These are phyloP conservation scores for Xiphophorus birchmanni DNA, from an alignment of 2,797 vertebrate species.

Conservation along the genomic window DNA sequence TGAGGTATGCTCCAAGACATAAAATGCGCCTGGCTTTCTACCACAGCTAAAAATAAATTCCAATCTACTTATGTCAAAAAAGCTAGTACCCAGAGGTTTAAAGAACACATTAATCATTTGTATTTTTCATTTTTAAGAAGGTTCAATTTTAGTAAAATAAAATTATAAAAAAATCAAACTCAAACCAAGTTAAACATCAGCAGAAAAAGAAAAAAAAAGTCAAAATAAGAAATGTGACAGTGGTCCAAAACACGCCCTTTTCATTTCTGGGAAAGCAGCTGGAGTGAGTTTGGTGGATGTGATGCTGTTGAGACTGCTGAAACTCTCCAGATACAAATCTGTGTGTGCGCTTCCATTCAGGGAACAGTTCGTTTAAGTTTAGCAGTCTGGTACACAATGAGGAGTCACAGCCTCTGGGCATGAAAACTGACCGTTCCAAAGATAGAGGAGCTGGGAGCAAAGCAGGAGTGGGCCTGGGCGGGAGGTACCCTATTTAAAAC, in stretches of 20 bases:
- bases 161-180: constrained; percentile 30
- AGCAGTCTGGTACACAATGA: constrained; percentile 66
- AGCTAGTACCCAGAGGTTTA: not conserved
- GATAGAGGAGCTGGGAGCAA: constrained; percentile 61
- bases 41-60: constrained; percentile 23
- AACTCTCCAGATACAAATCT: constrained; percentile 69
- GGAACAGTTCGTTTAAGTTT: constrained; percentile 58
- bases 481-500: constrained; percentile 78
- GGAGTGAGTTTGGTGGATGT: constrained; percentile 67
- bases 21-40: constrained; percentile 25
- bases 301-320: constrained; percentile 67
- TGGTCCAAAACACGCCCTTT: constrained; percentile 70
- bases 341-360: constrained; percentile 52
- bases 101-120: not conserved
- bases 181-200: constrained; percentile 54
- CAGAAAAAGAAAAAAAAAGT: constrained; percentile 30
- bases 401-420: constrained; percentile 67
- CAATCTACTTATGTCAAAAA: constrained; percentile 18
- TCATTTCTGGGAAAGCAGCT: constrained; percentile 73
- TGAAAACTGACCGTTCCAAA: constrained; percentile 70
- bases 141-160: constrained; percentile 23
- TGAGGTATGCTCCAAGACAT: constrained; percentile 54
- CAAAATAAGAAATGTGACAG: constrained; percentile 60
- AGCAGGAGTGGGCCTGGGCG: constrained; percentile 22
- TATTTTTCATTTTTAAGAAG: constrained; percentile 7